These are phyloP conservation scores for Malthinus seriepunctatus DNA, from an alignment of 2,888 invertebrate genomes.

Conservation along the genomic window DNA sequence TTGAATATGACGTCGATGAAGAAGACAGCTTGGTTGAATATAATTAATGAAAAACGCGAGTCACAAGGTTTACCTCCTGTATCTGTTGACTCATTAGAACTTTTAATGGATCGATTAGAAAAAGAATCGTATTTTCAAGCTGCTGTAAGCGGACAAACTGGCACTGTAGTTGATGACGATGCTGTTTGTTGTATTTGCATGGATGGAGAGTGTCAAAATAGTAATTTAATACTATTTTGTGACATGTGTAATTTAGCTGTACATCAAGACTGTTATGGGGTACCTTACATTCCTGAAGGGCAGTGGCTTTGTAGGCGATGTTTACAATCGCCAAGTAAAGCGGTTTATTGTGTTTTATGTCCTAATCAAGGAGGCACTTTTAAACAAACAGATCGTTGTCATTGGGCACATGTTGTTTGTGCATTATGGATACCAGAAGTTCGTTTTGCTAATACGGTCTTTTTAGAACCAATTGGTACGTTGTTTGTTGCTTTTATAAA, in stretches of 20 bases:
- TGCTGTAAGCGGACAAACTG: slow-evolving; percentile 68
- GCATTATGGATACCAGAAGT: slow-evolving; percentile 99
- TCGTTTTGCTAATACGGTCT: slow-evolving; percentile 96
- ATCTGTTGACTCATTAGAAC: slow-evolving; percentile 87
- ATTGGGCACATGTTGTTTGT: slow-evolving; percentile 99
- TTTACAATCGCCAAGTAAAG: slow-evolving; percentile 92
- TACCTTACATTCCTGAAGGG: slow-evolving; percentile 63
- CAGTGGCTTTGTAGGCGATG: slow-evolving; percentile 96
- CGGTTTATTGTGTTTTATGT: slow-evolving; percentile 97
- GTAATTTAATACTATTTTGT: slow-evolving; percentile 98
- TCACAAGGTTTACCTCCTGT: slow-evolving; percentile 74
- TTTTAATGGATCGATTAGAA: slow-evolving; percentile 96
- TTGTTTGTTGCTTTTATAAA: background rate
- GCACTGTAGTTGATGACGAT: slow-evolving; percentile 91
- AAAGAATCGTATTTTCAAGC: slow-evolving; percentile 96
- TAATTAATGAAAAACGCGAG: slow-evolving; percentile 83
- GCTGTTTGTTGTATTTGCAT: slow-evolving; percentile 99
- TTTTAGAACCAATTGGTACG: slow-evolving; percentile 90
- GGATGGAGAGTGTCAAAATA: slow-evolving; percentile 98
- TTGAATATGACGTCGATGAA: slow-evolving; percentile 97
- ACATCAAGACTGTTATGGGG: slow-evolving; percentile 98
- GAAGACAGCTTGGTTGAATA: slow-evolving; percentile 95
- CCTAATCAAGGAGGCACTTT: slow-evolving; percentile 98
- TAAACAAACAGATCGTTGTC: slow-evolving; percentile 93
- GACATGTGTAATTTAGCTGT: slow-evolving; percentile 99